These are phyloP conservation scores for Corythoichthys intestinalis DNA, from an alignment of 2,113 vertebrate genomes.

Conservation along the genomic window DNA sequence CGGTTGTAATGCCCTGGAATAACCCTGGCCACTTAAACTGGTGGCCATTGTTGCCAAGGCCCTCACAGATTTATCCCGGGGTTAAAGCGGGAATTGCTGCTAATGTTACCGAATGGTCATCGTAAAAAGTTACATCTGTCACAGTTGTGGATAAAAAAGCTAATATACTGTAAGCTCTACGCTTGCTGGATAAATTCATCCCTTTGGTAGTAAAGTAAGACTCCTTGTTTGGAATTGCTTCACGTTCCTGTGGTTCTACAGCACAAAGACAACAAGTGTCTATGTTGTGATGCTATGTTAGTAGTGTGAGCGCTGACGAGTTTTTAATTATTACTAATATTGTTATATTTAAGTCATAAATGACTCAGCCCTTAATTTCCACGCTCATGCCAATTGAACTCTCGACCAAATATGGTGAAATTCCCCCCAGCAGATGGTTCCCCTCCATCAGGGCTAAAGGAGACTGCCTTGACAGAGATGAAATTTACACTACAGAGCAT, in stretches of 20 bases:
- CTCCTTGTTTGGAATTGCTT: no score
- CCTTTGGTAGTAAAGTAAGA: not conserved
- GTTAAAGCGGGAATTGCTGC: conserved; percentile 39
- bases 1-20: conserved; percentile 55
- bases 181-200: conserved; percentile 4
- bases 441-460: conserved; percentile 49
- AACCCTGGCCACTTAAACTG: conserved; percentile 44
- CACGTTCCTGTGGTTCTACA: no score
- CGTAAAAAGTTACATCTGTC: conserved; percentile 52
- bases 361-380: not conserved
- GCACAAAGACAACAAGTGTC: no score
- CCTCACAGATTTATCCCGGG: conserved; percentile 35
- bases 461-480: conserved; percentile 45
- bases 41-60: conserved; percentile 41
- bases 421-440: conserved; percentile 57
- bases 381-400: conserved; percentile 12
- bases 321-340: not conserved
- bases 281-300: no score
- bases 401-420: conserved; percentile 9
- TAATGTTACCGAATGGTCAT: conserved; percentile 48
- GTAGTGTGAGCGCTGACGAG: no score
- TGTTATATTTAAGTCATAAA: conserved; percentile 23
- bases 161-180: conserved; percentile 17
- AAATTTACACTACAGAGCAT: conserved; percentile 55
- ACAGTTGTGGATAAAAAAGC: conserved; percentile 25